A percentile compares a stretch with the other conserved stretches of the same genome.
phyloP scores from a whole-genome alignment of 1,140 invertebrate species.

The Pachypsylla venusta region DNA sequence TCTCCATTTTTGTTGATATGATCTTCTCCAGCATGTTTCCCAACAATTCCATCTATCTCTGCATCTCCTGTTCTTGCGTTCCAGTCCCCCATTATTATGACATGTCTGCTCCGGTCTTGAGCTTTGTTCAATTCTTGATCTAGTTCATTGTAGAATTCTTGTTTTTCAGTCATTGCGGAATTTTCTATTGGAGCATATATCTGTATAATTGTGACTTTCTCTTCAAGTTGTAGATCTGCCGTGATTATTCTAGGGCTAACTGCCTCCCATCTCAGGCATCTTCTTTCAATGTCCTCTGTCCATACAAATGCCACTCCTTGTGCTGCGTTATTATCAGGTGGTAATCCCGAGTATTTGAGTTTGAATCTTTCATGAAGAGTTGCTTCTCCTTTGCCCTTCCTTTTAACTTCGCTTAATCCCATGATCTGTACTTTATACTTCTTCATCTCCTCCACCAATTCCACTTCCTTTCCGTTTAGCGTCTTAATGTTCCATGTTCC shows the following conservation, averaged over 20 bases:
- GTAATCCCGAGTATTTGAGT: not conserved
- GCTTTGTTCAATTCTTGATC: not conserved
- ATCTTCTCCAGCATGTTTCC: not conserved
- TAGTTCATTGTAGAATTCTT: not conserved
- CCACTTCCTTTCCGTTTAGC: not conserved
- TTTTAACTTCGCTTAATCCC: slow-evolving; percentile 9
- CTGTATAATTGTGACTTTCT: not conserved
- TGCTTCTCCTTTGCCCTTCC: not conserved
- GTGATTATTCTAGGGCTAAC: not conserved
- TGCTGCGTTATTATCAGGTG: not conserved
- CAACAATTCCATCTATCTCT: not conserved
- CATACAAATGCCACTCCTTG: not conserved
- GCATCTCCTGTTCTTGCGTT: not conserved
- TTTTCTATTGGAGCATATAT: not conserved
- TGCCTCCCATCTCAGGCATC: not conserved
- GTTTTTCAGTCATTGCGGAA: not conserved
- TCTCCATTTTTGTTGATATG: not conserved
- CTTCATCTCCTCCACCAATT: slow-evolving; percentile 5
- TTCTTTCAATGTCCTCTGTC: not conserved
- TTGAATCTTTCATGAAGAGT: not conserved
- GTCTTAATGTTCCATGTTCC: not conserved
- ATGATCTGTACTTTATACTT: slow-evolving; percentile 1
- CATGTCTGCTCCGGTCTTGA: not conserved
- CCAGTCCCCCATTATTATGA: not conserved
- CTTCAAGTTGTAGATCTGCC: not conserved